Percentiles rank a stretch among this genome's conserved stretches.
These are phyloP conservation scores for Xyrauchen texanus DNA, from an alignment of 2,113 vertebrate genomes.

Conservation along the genomic window DNA sequence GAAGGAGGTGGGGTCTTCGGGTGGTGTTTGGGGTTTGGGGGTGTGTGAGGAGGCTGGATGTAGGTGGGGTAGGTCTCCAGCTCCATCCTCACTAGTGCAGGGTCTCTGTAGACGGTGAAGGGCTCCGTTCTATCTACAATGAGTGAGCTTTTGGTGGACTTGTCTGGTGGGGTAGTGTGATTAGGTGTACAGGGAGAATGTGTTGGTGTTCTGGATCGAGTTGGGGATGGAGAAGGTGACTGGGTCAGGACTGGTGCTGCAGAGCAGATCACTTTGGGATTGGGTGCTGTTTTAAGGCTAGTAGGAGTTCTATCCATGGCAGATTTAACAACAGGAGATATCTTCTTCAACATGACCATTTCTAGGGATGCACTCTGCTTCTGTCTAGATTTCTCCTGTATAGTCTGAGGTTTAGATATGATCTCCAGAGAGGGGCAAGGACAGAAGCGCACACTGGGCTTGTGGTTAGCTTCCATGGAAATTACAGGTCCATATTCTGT, in stretches of 20 bases:
- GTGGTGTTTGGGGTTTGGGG: slow-evolving; percentile 43
- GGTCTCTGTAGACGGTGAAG: slow-evolving; percentile 88
- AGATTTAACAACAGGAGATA: slow-evolving; percentile 68
- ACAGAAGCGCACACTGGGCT: slow-evolving; percentile 70
- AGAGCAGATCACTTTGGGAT: not conserved
- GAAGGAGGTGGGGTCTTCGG: slow-evolving; percentile 44
- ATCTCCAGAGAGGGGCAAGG: slow-evolving; percentile 68
- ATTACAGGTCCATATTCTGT: slow-evolving; percentile 41
- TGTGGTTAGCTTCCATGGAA: slow-evolving; percentile 45
- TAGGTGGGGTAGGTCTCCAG: slow-evolving; percentile 76
- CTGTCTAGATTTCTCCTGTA: slow-evolving; percentile 45
- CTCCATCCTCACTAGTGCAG: slow-evolving; percentile 82
- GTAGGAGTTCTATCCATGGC: slow-evolving; percentile 53
- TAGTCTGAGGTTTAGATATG: slow-evolving; percentile 73
- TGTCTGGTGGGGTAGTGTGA: slow-evolving; percentile 32
- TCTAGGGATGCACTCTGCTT: slow-evolving; percentile 78
- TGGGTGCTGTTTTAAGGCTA: slow-evolving; percentile 53
- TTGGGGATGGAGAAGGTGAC: slow-evolving; percentile 14
- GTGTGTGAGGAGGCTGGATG: slow-evolving; percentile 71
- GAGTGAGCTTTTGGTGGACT: slow-evolving; percentile 79
- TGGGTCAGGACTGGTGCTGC: not conserved
- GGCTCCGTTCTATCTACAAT: slow-evolving; percentile 88
- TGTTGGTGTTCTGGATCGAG: slow-evolving; percentile 31
- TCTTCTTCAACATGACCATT: slow-evolving; percentile 73
- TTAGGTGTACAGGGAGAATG: slow-evolving; percentile 19